These are phyloP conservation scores for Pachyrhynchus sulphureomaculatus DNA, from an alignment of 1,140 invertebrate species.

Conservation along the genomic window DNA sequence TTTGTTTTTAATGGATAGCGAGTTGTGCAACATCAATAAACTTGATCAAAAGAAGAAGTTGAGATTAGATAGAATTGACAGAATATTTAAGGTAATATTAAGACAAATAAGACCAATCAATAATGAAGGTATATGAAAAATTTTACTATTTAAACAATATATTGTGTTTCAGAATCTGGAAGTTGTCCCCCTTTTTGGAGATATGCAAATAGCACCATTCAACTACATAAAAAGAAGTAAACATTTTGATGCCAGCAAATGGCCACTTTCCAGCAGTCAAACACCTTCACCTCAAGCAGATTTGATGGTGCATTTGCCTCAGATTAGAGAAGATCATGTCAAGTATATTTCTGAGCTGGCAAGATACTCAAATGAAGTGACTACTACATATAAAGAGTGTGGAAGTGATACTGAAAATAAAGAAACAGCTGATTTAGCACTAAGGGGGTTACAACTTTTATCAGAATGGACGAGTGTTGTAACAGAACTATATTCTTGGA, in stretches of 20 bases:
- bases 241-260: conserved; percentile 89
- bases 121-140: background rate
- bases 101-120: conserved; percentile 3
- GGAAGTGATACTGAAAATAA: conserved; percentile 91
- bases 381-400: conserved; percentile 91
- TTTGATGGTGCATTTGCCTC: conserved; percentile 92
- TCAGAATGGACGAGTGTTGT: conserved; percentile 98
- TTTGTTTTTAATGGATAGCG: conserved; percentile 94
- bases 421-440: conserved; percentile 87
- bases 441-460: conserved; percentile 88
- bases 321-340: conserved; percentile 95
- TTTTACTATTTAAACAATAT: background rate
- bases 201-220: conserved; percentile 99
- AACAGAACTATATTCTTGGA: conserved; percentile 98
- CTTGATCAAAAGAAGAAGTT: conserved; percentile 97
- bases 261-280: conserved; percentile 85
- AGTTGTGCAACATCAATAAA: conserved; percentile 93
- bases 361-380: conserved; percentile 91
- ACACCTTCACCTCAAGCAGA: conserved; percentile 90
- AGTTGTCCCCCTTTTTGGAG: conserved; percentile 97
- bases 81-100: conserved; percentile 86
- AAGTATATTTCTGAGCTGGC: conserved; percentile 97
- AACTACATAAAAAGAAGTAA: conserved; percentile 96
- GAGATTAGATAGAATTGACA: conserved; percentile 91
- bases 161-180: conserved; percentile 73